Conservation (phyloP, 30 jellyfish, hydroid and myxozoan species). For the Catostylus mosaicus region DNA sequence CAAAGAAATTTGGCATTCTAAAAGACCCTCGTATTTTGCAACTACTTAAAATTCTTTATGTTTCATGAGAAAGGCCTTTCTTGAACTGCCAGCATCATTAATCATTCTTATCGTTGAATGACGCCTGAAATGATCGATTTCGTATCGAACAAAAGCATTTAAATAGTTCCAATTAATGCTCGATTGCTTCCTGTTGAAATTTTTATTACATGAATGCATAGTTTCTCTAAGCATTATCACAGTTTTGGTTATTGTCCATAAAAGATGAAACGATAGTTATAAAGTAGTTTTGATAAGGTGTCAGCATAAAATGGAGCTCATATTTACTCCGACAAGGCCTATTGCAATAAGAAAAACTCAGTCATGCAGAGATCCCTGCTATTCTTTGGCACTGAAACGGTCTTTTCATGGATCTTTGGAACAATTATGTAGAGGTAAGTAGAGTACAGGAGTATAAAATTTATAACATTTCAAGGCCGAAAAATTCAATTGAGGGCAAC, state of each 20-base stretch:
- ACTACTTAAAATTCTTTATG: too few relatives aligned
- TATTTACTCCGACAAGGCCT: background rate
- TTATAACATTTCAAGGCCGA: too few relatives aligned
- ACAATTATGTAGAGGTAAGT: background rate
- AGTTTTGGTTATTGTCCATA: background rate
- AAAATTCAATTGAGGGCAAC: too few relatives aligned
- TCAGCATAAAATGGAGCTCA: background rate
- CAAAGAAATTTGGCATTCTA: too few relatives aligned
- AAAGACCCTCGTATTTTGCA: too few relatives aligned
- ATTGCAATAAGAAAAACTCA: background rate
- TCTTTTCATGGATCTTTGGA: background rate
- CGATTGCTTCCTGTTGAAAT: constrained; percentile 4
- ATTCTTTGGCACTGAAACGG: background rate
- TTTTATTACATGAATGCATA: background rate
- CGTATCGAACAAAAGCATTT: background rate
- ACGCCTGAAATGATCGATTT: background rate
- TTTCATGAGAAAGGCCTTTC: too few relatives aligned
- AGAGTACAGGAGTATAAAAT: too few relatives aligned
- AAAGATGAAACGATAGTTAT: background rate
- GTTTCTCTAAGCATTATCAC: background rate
- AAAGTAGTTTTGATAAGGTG: too few relatives aligned
- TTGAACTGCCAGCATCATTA: too few relatives aligned
- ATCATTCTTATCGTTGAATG: background rate
- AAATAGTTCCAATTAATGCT: background rate
- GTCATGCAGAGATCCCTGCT: background rate